Base-by-base conservation (phyloP, 1,140 invertebrate genomes). In the Bombus cullumanus region DNA sequence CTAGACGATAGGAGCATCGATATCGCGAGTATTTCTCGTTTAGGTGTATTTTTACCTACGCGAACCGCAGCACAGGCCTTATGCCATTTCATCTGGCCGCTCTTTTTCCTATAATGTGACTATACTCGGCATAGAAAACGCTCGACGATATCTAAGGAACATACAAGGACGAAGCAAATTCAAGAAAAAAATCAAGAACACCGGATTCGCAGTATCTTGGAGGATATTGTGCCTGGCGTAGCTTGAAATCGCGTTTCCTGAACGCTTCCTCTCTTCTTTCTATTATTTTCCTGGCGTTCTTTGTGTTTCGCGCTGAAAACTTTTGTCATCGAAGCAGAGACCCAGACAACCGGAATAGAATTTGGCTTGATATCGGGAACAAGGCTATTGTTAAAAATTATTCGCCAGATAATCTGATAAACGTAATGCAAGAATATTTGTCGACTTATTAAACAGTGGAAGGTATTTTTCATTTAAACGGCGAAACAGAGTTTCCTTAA, bases 281-380 rank as follows among this genome's bases (percentile, higher is more conserved):
- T 86, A 82, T 41, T 79, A 83, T 90, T 88, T 90, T 72, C 86
- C 87, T 88, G 76, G 76, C 83, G 74, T 34, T 53, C 86, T 88
- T 88, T 88, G 72, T 75, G 71, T 81, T 64, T 77, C 74, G 77
- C 78, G 43, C 62, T 78, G 74, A 64, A 82, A 82, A 74, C 71
- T 82, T 82, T 82, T 75, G 71, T 75, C 72, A 41, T 59, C 39
- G 62, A 68, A 39, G 31, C 28, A 53, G n/a, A 28, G 57, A 37
- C 31, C 31, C 43, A 39, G 57, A 28, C 22, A 41, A 37, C 5
- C 37, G 31, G 41, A 78, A 78, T n/a, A n/a, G 66, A 59, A 84
- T 78, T 78, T 69, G 75, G 66, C 59, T 78, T 59, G 28, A 47
- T 41, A 41, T 62, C 53, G 72, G 66, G 81, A 34, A 34, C 37